Evolutionary conservation across 2,113 vertebrate genomes (phyloP), one percentile per base, ranked within the genome.

Genomic region (Boleophthalmus pectinirostris): DNA sequence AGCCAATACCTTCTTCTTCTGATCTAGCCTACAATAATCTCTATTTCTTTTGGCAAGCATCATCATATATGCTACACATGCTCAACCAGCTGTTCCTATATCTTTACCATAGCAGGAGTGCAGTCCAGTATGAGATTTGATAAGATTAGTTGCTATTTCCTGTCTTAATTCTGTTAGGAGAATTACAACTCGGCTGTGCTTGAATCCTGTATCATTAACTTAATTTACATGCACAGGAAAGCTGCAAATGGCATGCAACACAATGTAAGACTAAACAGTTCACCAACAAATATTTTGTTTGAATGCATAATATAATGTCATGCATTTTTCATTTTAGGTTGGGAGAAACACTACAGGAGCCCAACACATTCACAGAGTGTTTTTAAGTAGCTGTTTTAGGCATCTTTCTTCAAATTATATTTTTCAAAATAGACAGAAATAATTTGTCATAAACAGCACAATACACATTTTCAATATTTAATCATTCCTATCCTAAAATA

Each of bases 141-240:
- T 90, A 77, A 83, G 64, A 90, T 90, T 84, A 90, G 72, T 54
- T 79, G 70, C 80, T 83, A 90, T 90, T 92, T 92, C 90, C 90
- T 90, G 85, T 82, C 64, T 69, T 74, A 78, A 92, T 87, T 38
- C 61, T 70, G 86, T 92, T 87, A 90, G 43, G 13, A 66, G 29
- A 46, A 38, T 29, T 29, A 54, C 82, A 81, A 85, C 86, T 75
- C 79, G 74, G 85, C 77, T 80, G 74, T 68, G 69, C 66, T 82
- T 61, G 25, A 72, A 75, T 51, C 72, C 82, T 46, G 63, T 54
- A 81, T 82, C 70, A 80, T 89, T 90, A 82, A 82, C 35, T 47
- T 79, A 70, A 83, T 78, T 85, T 78, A 83, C 43, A 82, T 75
- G 73, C 74, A 65, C 70, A 81, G 82, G 78, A 83, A 64, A 43